Conservation (phyloP, 2,113 vertebrate genomes). For the human region GRCh38 chr4:113679501-113680000, state of each 20-base stretch:
- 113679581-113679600: not conserved
- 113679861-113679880: not conserved
- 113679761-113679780: not conserved
- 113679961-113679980: not conserved
- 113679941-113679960: not conserved
- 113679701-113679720: not conserved
- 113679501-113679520: not conserved
- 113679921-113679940: not conserved
- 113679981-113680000: not conserved
- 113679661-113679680: conserved; percentile 23
- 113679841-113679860: conserved; percentile 4
- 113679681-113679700: not conserved
- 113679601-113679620: conserved; percentile 10
- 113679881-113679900: conserved; percentile 21
- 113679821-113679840: conserved; percentile 27
- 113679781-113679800: not conserved
- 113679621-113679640: not conserved
- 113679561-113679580: not conserved
- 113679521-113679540: not conserved
- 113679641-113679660: conserved; percentile 22
- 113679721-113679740: conserved; percentile 42
- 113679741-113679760: not conserved
- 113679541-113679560: not conserved
- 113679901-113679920: not conserved
- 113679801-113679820: not conserved